phyloP scores from a whole-genome alignment of 2,113 vertebrate species.

The Tricholaema leucomelas region DNA sequence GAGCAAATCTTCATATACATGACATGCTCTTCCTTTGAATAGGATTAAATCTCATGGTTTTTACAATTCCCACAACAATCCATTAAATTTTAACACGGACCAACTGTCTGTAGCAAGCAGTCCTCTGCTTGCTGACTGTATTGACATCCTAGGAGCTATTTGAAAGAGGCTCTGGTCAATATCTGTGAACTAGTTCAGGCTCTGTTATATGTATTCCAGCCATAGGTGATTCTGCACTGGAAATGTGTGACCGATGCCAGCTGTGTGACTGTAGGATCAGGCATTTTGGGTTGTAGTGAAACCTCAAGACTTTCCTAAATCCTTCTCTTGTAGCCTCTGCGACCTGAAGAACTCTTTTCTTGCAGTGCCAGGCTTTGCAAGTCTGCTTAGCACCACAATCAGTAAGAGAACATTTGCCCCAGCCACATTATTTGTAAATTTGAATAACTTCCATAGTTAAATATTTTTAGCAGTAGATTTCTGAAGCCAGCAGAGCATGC shows the following conservation, averaged over 20 bases:
- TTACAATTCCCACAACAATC: not conserved
- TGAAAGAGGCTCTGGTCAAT: not conserved
- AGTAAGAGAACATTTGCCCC: not conserved
- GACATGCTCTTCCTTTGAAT: not conserved
- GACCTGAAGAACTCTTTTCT: not conserved
- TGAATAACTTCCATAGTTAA: not conserved
- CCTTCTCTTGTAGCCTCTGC: not conserved
- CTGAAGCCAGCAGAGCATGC: not conserved
- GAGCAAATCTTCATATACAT: not conserved
- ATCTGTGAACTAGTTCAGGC: not conserved
- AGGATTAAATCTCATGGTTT: not conserved
- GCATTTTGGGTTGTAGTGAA: not conserved
- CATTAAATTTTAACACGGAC: not conserved
- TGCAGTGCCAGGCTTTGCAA: not conserved
- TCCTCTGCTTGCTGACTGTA: not conserved
- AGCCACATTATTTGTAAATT: not conserved
- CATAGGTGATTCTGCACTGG: not conserved
- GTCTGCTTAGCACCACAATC: not conserved
- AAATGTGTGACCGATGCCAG: not conserved
- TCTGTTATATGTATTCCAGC: not conserved
- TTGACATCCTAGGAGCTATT: not conserved
- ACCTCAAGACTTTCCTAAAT: not conserved
- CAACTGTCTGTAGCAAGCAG: not conserved
- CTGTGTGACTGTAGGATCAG: not conserved
- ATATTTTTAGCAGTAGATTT: conserved; percentile 4